phyloP scores from a whole-genome alignment of 2,797 vertebrate species.

The Macropodus opercularis region DNA sequence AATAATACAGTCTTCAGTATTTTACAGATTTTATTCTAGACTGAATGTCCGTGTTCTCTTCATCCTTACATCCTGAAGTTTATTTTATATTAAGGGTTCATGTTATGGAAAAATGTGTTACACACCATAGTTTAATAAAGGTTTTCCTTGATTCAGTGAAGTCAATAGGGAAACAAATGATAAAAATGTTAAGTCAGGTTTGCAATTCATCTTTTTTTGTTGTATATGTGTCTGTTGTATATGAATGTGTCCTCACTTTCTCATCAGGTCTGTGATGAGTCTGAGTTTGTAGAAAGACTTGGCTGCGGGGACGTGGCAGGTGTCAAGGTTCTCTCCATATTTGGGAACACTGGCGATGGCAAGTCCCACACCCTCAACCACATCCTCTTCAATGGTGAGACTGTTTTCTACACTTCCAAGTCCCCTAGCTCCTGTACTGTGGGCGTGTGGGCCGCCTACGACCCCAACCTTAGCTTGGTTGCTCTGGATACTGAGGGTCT shows the following conservation, averaged over 20 bases:
- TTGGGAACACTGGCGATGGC: constrained; percentile 88
- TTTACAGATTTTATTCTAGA: not conserved
- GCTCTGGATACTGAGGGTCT: constrained; percentile 86
- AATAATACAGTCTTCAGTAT: not conserved
- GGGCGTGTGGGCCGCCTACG: constrained; percentile 86
- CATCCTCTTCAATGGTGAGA: constrained; percentile 79
- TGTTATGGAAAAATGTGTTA: not conserved
- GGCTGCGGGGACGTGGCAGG: constrained; percentile 72
- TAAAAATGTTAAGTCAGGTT: not conserved
- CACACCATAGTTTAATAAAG: not conserved
- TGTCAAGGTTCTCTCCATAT: constrained; percentile 87
- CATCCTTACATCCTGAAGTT: too few species aligned
- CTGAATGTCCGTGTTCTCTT: too few species aligned
- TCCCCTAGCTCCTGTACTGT: constrained; percentile 86
- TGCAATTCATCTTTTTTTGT: not conserved
- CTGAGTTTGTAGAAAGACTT: constrained; percentile 77
- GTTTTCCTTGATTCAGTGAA: not conserved
- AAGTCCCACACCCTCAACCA: constrained; percentile 89
- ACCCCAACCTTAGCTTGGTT: constrained; percentile 77
- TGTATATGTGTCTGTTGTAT: not conserved
- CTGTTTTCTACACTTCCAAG: constrained; percentile 85
- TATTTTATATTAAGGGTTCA: not conserved
- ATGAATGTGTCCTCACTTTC: not conserved
- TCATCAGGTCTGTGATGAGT: constrained; percentile 76
- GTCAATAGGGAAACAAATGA: not conserved